Evolutionary conservation across 2,888 invertebrate species (phyloP).

Genomic region (Polyommatus icarus): DNA sequence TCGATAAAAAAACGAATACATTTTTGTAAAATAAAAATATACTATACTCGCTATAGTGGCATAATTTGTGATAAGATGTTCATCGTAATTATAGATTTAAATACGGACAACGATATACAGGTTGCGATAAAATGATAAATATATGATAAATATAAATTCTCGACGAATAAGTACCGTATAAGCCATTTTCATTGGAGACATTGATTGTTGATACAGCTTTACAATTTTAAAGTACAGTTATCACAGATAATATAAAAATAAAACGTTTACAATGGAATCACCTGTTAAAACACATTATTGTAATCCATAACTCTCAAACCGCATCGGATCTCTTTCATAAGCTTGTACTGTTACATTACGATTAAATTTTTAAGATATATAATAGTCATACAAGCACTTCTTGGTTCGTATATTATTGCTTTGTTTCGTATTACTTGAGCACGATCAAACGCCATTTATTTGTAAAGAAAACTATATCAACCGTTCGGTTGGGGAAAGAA

Average conservation of each 20-base stretch:
- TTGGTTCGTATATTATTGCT: conserved; percentile 31
- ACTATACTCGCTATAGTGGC: neutral
- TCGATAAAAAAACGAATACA: neutral
- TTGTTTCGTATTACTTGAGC: conserved; percentile 25
- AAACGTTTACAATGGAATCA: conserved; percentile 46
- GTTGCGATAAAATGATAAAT: neutral
- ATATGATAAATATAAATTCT: conserved; percentile 5
- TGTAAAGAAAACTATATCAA: neutral
- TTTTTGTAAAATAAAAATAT: conserved; percentile 15
- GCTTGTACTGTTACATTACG: conserved; percentile 23
- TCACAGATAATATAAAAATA: conserved; percentile 76
- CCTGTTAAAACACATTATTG: conserved; percentile 28
- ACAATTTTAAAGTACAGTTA: conserved; percentile 63
- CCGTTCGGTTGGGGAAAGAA: neutral
- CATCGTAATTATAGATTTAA: neutral
- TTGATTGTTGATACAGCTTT: conserved; percentile 23
- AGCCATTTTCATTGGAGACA: conserved; percentile 24
- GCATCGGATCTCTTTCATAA: conserved; percentile 26
- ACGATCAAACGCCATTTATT: neutral
- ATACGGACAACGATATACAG: neutral
- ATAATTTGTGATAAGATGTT: conserved; percentile 4
- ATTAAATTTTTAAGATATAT: conserved; percentile 28
- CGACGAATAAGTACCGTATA: conserved; percentile 10
- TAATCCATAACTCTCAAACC: conserved; percentile 4
- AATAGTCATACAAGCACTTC: conserved; percentile 29